phyloP scores from a whole-genome alignment of 2,888 invertebrate species.

The Cactoblastis cactorum region DNA sequence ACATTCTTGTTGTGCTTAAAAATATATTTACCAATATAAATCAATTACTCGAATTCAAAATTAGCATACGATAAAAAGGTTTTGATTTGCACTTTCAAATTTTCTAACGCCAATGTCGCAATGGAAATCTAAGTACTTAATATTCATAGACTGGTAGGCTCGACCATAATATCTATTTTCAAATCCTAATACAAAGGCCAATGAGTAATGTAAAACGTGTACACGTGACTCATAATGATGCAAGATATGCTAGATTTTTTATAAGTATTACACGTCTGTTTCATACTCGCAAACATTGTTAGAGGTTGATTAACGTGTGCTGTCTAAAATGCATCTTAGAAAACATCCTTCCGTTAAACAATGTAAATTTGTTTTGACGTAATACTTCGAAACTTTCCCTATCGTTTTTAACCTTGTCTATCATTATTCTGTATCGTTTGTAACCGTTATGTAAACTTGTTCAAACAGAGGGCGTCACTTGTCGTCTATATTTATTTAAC shows the following conservation, averaged over 20 bases:
- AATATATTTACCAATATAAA: background rate
- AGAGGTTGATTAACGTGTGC: slow-evolving; percentile 56
- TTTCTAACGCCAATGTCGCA: background rate
- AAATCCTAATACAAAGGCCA: slow-evolving; percentile 2
- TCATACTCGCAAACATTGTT: slow-evolving; percentile 35
- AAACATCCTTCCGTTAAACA: slow-evolving; percentile 41
- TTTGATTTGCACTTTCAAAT: no score
- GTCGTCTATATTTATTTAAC: slow-evolving; percentile 56
- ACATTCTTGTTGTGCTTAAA: no score
- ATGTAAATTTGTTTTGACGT: slow-evolving; percentile 23
- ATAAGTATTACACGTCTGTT: slow-evolving; percentile 44
- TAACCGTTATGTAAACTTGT: slow-evolving; percentile 38
- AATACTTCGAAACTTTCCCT: slow-evolving; percentile 40
- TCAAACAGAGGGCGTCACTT: slow-evolving; percentile 57
- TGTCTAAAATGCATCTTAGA: slow-evolving; percentile 50
- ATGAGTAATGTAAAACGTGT: slow-evolving; percentile 16
- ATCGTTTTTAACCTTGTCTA: slow-evolving; percentile 39
- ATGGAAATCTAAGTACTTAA: no score
- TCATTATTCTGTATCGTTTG: slow-evolving; percentile 31
- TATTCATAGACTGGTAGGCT: slow-evolving; percentile 3
- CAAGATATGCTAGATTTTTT: slow-evolving; percentile 45
- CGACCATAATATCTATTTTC: slow-evolving; percentile 5
- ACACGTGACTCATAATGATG: slow-evolving; percentile 45
- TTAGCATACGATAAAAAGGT: no score
- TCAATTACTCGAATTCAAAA: no score